These are phyloP conservation scores for Caenorhabditis virilis DNA, from an alignment of 2,888 invertebrate genomes.

Conservation along the genomic window DNA sequence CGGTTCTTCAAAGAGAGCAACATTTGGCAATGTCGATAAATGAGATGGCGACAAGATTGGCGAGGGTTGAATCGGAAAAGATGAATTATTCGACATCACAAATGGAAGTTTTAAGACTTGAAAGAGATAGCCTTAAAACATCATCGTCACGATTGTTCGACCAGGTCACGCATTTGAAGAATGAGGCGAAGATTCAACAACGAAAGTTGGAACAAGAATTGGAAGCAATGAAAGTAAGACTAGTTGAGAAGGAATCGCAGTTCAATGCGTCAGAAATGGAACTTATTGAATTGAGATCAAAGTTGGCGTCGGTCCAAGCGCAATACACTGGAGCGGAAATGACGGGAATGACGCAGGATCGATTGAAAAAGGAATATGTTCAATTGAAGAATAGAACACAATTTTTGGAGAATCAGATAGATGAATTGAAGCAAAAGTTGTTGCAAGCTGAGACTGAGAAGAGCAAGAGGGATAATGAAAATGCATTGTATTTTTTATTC, in stretches of 20 bases:
- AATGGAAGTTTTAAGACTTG: constrained; percentile 31
- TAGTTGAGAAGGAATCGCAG: constrained; percentile 41
- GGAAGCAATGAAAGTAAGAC: constrained; percentile 9
- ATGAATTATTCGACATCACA: constrained; percentile 20
- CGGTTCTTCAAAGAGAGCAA: constrained; percentile 27
- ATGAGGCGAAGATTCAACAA: constrained; percentile 35
- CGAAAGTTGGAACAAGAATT: constrained; percentile 28
- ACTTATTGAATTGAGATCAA: constrained; percentile 30
- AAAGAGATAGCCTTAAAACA: constrained; percentile 37
- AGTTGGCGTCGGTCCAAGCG: constrained; percentile 24
- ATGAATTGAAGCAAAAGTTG: constrained; percentile 41
- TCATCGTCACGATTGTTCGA: constrained; percentile 24
- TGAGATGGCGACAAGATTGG: constrained; percentile 34
- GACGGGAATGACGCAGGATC: constrained; percentile 45
- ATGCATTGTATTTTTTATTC: too few relatives aligned
- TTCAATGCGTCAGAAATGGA: constrained; percentile 16
- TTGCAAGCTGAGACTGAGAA: constrained; percentile 29
- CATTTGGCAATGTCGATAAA: constrained; percentile 34
- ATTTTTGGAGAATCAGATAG: constrained; percentile 47
- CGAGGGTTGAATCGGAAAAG: constrained; percentile 34
- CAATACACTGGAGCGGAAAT: constrained; percentile 17
- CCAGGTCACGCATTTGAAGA: constrained; percentile 30
- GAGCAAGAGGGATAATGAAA: constrained; percentile 29
- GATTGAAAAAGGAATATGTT: constrained; percentile 46
- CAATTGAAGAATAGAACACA: constrained; percentile 47